Conservation (phyloP, 2,888 invertebrate genomes). For the Trilocha varians region DNA sequence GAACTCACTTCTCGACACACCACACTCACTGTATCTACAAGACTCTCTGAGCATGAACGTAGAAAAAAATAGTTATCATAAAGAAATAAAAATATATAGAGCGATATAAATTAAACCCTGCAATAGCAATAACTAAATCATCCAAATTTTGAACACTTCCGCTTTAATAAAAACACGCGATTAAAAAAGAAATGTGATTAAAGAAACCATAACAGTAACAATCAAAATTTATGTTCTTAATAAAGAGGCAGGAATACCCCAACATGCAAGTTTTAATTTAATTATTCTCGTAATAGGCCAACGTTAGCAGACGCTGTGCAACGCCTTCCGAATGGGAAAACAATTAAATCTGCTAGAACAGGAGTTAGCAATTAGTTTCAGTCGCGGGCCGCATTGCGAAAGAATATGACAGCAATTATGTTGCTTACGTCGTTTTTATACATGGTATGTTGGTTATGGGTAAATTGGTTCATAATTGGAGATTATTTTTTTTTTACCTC, state of each 20-base stretch:
- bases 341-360: conserved; percentile 21
- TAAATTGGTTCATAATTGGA: no score
- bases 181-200: neutral
- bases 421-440: no score
- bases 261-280: conserved; percentile 17
- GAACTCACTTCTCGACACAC: no score
- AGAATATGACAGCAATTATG: no score
- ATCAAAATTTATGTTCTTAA: conserved; percentile 6
- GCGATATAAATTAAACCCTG: neutral
- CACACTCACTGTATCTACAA: no score
- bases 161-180: neutral
- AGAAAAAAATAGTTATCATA: no score
- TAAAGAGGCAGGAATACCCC: conserved; percentile 15
- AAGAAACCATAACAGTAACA: neutral
- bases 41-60: no score
- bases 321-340: conserved; percentile 30
- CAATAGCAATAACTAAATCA: neutral
- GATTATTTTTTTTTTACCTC: no score
- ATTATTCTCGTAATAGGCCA: conserved; percentile 27
- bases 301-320: conserved; percentile 23
- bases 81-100: no score
- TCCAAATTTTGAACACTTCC: neutral
- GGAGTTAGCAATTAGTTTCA: no score
- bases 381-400: neutral
- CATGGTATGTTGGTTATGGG: no score